Evolutionary conservation across 2,113 vertebrate genomes (phyloP).

Genomic region (Tenrec ecaudatus): DNA sequence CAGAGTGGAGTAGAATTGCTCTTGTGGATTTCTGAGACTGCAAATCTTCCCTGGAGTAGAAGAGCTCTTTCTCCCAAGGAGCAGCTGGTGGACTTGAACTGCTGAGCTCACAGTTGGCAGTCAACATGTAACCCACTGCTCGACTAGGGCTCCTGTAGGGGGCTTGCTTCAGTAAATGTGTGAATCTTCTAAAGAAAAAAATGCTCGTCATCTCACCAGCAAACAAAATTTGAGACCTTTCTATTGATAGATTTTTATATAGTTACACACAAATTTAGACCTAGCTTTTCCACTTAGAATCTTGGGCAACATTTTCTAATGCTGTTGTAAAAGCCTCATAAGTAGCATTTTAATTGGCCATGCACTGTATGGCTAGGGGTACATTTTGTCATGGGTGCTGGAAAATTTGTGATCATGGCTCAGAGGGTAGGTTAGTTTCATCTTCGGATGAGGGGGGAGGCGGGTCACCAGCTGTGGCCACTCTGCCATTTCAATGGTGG

Average conservation of each 20-base stretch:
- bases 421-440: neutral
- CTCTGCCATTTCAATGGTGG: neutral
- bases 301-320: slow-evolving; percentile 56
- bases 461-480: no score
- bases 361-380: neutral
- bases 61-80: no score
- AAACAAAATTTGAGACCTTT: slow-evolving; percentile 29
- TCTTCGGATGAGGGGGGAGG: neutral
- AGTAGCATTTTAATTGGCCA: slow-evolving; percentile 56
- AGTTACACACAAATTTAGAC: neutral
- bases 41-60: no score
- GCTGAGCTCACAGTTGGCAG: no score
- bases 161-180: neutral
- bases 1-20: no score
- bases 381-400: neutral
- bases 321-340: slow-evolving; percentile 35
- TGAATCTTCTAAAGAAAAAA: slow-evolving; percentile 42
- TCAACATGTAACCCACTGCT: no score
- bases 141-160: no score
- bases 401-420: neutral
- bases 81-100: no score
- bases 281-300: slow-evolving; percentile 37
- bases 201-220: neutral
- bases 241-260: slow-evolving; percentile 26
- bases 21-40: no score